phyloP scores from a whole-genome alignment of 2,797 vertebrate genomes.

The Chaenodraco wilsoni region DNA sequence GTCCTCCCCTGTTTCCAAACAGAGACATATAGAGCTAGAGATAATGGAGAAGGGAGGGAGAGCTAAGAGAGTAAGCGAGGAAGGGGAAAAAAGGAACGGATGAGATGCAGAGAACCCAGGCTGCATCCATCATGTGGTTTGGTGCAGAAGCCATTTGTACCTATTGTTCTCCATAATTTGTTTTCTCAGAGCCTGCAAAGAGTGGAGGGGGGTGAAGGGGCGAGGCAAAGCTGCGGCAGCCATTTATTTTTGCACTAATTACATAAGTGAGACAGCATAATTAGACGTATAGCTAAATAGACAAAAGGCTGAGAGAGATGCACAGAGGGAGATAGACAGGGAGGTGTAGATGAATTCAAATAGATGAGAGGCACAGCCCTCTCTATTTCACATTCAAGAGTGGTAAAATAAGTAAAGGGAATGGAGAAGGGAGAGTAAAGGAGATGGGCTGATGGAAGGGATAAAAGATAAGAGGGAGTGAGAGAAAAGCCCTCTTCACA shows the following conservation, averaged over 20 bases:
- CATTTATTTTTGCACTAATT: conserved; percentile 83
- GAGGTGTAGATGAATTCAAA: conserved; percentile 64
- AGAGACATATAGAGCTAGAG: conserved; percentile 75
- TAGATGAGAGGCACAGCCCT: conserved; percentile 52
- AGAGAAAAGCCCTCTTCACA: conserved; percentile 77
- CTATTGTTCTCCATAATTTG: conserved; percentile 85
- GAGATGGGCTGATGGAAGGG: conserved; percentile 64
- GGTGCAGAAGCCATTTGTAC: conserved; percentile 83
- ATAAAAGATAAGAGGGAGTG: conserved; percentile 75
- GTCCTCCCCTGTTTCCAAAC: conserved; percentile 73
- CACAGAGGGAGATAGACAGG: conserved; percentile 59
- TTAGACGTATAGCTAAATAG: conserved; percentile 82
- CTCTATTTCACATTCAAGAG: conserved; percentile 67
- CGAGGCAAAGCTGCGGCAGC: conserved; percentile 66
- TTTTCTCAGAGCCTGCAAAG: conserved; percentile 74
- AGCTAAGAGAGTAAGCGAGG: conserved; percentile 66
- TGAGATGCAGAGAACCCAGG: conserved; percentile 72
- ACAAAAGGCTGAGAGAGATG: conserved; percentile 70
- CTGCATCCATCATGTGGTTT: conserved; percentile 83
- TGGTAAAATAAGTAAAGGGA: conserved; percentile 64
- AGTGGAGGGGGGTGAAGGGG: conserved; percentile 60
- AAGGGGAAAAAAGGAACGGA: conserved; percentile 57
- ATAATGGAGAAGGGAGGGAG: conserved; percentile 75
- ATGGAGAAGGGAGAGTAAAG: conserved; percentile 61
- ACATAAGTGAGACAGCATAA: conserved; percentile 83